Conservation (phyloP, 2,113 vertebrate genomes). For the Periophthalmus modestus region DNA sequence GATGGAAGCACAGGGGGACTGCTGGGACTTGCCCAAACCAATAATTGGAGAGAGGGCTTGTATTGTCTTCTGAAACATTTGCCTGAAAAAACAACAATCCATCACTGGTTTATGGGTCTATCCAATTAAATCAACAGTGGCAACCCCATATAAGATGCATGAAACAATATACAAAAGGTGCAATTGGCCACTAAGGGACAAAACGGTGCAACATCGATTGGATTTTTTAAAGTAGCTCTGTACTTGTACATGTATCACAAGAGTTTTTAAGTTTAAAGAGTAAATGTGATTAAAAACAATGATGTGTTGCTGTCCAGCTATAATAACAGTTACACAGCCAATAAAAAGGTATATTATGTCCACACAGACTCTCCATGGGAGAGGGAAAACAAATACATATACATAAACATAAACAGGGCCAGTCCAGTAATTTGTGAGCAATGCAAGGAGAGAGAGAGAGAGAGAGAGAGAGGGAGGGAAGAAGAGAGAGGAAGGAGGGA, state of each 20-base stretch:
- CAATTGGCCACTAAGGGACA: background rate
- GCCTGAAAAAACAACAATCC: background rate
- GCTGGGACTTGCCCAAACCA: background rate
- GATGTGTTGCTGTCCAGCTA: background rate
- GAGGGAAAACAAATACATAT: background rate
- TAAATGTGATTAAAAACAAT: background rate
- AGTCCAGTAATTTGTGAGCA: background rate
- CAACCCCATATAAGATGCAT: background rate
- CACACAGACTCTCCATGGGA: background rate
- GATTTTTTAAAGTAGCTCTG: background rate
- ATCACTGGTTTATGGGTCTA: background rate
- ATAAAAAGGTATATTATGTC: background rate
- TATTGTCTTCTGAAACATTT: background rate
- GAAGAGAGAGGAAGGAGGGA: background rate
- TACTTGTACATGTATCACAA: background rate
- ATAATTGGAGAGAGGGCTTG: conserved; percentile 1
- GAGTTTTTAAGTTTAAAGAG: background rate
- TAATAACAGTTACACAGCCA: background rate
- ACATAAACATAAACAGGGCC: background rate
- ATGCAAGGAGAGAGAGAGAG: too few species aligned
- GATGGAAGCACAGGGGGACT: background rate
- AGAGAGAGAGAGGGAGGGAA: background rate
- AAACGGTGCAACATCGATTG: background rate
- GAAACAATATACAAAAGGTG: background rate
- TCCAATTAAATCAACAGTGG: background rate